These are phyloP conservation scores for Hapalemur alaotrensis DNA, from an alignment of 2,797 vertebrate genomes.

Conservation along the genomic window DNA sequence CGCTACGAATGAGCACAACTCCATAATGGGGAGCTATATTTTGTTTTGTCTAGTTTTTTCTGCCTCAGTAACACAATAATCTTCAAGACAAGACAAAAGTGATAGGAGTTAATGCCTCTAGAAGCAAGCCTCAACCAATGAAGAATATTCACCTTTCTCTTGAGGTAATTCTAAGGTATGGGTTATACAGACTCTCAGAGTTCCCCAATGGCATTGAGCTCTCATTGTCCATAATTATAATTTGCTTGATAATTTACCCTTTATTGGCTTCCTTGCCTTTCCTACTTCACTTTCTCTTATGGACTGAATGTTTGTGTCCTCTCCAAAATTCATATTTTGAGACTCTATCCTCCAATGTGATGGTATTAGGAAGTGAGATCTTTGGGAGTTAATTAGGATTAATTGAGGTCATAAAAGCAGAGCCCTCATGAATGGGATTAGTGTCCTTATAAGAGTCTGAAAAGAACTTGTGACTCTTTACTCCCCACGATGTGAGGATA, in stretches of 20 bases:
- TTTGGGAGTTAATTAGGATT: background rate
- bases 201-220: background rate
- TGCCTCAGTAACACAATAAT: background rate
- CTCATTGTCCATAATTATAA: background rate
- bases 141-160: background rate
- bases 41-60: background rate
- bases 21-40: background rate
- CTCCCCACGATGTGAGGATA: background rate
- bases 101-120: background rate
- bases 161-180: background rate
- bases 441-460: background rate
- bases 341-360: background rate
- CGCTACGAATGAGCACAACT: background rate
- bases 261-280: background rate
- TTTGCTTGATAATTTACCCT: background rate
- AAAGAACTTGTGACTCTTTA: background rate
- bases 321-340: background rate
- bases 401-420: background rate
- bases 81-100: background rate
- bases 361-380: background rate
- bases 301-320: background rate
- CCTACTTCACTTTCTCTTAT: background rate
- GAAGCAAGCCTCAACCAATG: background rate
- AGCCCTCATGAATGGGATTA: background rate
- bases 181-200: background rate